Conservation (phyloP, 1,140 invertebrate species). For the Trichomalopsis sarcophagae region DNA sequence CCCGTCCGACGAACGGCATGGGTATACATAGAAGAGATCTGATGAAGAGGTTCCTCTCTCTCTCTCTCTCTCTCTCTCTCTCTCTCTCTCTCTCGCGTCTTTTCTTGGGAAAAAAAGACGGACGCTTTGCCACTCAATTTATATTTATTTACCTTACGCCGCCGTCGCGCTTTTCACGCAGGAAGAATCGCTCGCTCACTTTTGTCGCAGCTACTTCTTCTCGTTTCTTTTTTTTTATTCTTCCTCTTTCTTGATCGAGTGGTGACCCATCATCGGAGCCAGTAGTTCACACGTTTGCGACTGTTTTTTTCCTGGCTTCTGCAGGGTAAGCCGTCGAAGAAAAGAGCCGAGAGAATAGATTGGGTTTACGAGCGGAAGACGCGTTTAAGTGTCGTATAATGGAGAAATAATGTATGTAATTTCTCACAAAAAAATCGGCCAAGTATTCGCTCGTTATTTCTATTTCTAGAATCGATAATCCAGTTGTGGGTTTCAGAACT, state of each 20-base stretch:
- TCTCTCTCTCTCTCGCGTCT: not conserved
- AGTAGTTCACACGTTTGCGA: conserved; percentile 47
- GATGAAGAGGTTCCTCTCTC: conserved; percentile 24
- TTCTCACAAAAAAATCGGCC: not conserved
- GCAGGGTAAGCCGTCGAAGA: not conserved
- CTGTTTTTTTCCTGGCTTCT: conserved; percentile 5
- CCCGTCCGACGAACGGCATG: not conserved
- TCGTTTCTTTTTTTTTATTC: not conserved
- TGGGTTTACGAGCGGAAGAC: not conserved
- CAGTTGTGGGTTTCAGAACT: too few species aligned
- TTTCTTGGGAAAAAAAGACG: conserved; percentile 19
- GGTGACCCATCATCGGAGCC: not conserved
- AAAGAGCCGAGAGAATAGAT: not conserved
- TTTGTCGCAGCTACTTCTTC: not conserved
- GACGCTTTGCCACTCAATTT: conserved; percentile 40
- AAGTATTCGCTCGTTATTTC: too few species aligned
- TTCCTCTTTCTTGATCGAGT: conserved; percentile 26
- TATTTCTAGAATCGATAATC: too few species aligned
- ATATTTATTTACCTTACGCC: conserved; percentile 43
- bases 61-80: not conserved
- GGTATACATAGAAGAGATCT: not conserved
- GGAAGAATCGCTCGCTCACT: not conserved
- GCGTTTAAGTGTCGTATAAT: not conserved
- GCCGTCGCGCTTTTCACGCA: not conserved
- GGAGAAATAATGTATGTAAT: not conserved